Evolutionary conservation across 2,113 vertebrate species (phyloP), one percentile per base, ranked within the genome.

Genomic region (Hucho hucho): DNA sequence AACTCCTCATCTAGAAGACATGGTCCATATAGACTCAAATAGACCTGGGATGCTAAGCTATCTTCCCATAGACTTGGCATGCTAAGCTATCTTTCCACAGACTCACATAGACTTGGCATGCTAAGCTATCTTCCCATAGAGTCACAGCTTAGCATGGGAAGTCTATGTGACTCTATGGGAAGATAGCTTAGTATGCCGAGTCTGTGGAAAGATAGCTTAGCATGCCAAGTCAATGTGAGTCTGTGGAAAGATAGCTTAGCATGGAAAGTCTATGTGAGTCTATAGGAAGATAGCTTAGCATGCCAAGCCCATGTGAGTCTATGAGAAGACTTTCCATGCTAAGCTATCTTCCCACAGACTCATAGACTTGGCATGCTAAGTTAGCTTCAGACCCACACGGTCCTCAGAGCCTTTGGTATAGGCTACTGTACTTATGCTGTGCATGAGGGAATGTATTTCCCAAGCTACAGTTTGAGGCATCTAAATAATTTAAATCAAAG

Each of bases 401-500:
- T 43, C 37, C 37, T 43, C 7, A 43, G 9, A 12, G 9, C 37
- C 37, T 43, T 43, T 43, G 37, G 37, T 43, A 9, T 11, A 63
- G n/a, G 59, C 22, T 24, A 63, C 59, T 9, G 20, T 22, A 63
- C 3, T 13, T 11, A 26, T 22, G 9, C 61, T 22, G 24, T 64
- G 22, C 22, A 26, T 24, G 22, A 64, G 25, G 61, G 61, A 64
- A 25, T 13, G 11, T 25, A 64, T 64, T 25, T 25, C 22, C 26
- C 22, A 64, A 64, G 22, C 68, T 83, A 75, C 80, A 87, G 81
- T 75, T 61, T 24, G 80, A 82, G 66, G 68, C 14, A 58, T 63
- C 49, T 87, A 72, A 89, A 91, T 90, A 80, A 87, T 89, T 90
- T 64, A 91, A 81, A 78, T 28, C 56, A 59, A 28, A 64, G 77